Percentiles rank a stretch among this genome's conserved stretches.
Evolutionary conservation across 2,797 vertebrate genomes (phyloP).

Genomic region (Prunella strophiata): DNA sequence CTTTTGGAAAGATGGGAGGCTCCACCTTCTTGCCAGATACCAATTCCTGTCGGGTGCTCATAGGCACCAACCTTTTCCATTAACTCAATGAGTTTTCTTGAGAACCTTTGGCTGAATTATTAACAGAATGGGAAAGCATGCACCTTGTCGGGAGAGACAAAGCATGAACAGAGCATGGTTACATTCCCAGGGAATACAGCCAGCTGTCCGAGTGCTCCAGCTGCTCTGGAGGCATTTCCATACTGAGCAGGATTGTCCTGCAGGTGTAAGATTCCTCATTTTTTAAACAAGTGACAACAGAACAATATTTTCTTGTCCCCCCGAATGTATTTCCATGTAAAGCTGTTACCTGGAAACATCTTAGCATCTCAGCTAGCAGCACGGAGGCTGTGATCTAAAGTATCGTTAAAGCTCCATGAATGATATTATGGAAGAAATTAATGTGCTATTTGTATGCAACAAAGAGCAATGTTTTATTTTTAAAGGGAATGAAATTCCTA

Average conservation of each 20-base stretch:
- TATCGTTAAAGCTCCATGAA: constrained; percentile 44
- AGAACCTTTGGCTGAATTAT: constrained; percentile 47
- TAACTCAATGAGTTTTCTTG: constrained; percentile 50
- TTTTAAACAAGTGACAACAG: background rate
- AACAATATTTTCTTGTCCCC: constrained; percentile 49
- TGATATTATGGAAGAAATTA: constrained; percentile 42
- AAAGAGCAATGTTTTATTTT: constrained; percentile 19
- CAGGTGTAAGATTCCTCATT: constrained; percentile 63
- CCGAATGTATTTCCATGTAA: constrained; percentile 58
- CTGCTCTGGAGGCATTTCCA: constrained; percentile 52
- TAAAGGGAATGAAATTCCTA: background rate
- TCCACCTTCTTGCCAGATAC: constrained; percentile 70
- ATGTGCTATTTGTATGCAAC: constrained; percentile 37
- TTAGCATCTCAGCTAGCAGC: constrained; percentile 57
- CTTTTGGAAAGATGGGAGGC: constrained; percentile 52
- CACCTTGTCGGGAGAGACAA: constrained; percentile 5
- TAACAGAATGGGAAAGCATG: constrained; percentile 42
- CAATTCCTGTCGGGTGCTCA: constrained; percentile 36
- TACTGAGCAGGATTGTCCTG: constrained; percentile 64
- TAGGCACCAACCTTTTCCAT: constrained; percentile 30
- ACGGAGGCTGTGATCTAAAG: constrained; percentile 40
- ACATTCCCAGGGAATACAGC: background rate
- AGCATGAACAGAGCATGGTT: background rate
- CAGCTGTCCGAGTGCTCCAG: background rate
- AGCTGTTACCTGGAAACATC: constrained; percentile 58